Conservation (phyloP, 2,797 vertebrate genomes). For the Sardinella longiceps region DNA sequence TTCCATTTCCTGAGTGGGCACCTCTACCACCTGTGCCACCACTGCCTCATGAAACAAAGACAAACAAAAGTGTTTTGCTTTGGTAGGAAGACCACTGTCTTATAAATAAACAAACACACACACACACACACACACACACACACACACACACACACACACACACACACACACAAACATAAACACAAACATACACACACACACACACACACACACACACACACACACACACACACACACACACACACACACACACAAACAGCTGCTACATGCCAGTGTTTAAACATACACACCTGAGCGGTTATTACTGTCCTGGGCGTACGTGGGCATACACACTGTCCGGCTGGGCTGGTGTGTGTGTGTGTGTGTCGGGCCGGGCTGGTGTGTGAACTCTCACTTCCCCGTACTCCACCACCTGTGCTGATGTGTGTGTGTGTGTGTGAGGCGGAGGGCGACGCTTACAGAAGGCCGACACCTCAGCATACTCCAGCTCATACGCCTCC, state of each 20-base stretch:
- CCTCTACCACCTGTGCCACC: no score
- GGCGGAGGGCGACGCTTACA: not conserved
- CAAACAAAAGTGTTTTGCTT: no score
- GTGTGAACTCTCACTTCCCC: not conserved
- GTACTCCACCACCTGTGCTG: not conserved
- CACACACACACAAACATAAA: no score
- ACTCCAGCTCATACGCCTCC: not conserved
- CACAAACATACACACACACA: no score
- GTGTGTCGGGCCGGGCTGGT: not conserved
- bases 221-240: not conserved
- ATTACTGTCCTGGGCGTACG: not conserved
- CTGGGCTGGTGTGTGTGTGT: not conserved
- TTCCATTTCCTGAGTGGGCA: no score
- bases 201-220: not conserved
- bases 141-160: no score
- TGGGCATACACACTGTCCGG: not conserved
- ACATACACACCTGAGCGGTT: not conserved
- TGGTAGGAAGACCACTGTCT: no score
- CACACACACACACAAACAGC: not conserved
- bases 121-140: no score
- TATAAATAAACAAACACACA: no score
- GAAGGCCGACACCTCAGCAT: conserved; percentile 8
- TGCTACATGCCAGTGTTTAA: no score
- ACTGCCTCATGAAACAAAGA: no score
- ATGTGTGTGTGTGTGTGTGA: not conserved